Conservation (phyloP, 2,113 vertebrate genomes). For the pig (Sus scrofa) region T2T-Sscrofa CM000812.6:164758501-164759000, state of each 20-base stretch:
- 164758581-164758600: background rate
- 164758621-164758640: constrained; percentile 53
- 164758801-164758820: background rate
- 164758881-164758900: background rate
- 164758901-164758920: background rate
- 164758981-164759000: background rate
- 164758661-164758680: constrained; percentile 9
- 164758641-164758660: constrained; percentile 28
- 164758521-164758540: background rate
- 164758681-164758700: background rate
- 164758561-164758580: background rate
- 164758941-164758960: background rate
- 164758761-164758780: background rate
- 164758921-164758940: background rate
- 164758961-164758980: background rate
- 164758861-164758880: background rate
- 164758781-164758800: background rate
- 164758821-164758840: background rate
- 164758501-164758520: background rate
- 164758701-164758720: background rate
- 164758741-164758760: constrained; percentile 47
- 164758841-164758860: background rate
- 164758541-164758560: background rate
- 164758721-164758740: background rate
- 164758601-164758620: constrained; percentile 58